A percentile compares a stretch with the other conserved stretches of the same genome.
Conservation (phyloP, 1,140 invertebrate genomes). For the Panulirus ornatus region DNA sequence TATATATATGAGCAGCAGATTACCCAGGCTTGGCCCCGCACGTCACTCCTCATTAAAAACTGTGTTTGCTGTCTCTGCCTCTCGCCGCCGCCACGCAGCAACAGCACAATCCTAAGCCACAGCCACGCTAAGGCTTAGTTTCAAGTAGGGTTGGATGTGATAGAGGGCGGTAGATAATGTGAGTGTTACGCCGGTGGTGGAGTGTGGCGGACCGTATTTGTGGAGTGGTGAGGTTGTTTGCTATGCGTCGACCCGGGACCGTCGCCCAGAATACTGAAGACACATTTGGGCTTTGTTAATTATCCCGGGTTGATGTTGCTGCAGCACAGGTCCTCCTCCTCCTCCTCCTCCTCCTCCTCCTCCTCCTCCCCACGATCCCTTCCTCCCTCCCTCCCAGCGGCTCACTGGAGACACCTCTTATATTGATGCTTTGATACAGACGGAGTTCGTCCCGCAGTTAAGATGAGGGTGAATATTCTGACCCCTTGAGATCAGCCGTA, state of each 20-base stretch:
- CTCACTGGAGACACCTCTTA: too few species aligned
- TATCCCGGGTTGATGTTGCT: conserved; percentile 1
- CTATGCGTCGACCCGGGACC: neutral
- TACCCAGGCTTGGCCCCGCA: neutral
- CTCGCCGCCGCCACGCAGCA: neutral
- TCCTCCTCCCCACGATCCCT: neutral
- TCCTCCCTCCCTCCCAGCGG: neutral
- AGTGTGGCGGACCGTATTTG: neutral
- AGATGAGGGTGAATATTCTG: too few species aligned
- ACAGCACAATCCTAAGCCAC: neutral
- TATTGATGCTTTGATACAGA: too few species aligned
- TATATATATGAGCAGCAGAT: conserved; percentile 27
- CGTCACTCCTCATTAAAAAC: conserved; percentile 54
- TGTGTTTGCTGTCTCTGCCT: conserved; percentile 44
- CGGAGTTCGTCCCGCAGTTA: too few species aligned
- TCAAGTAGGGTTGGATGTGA: neutral
- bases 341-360: neutral
- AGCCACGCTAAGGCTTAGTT: neutral
- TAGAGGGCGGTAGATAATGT: too few species aligned
- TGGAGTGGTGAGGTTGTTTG: conserved; percentile 2
- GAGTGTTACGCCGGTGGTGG: neutral
- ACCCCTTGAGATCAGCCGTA: too few species aligned
- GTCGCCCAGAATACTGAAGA: conserved; percentile 21
- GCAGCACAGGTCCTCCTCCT: neutral
- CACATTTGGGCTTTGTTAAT: conserved; percentile 53